phyloP scores from a whole-genome alignment of 2,113 vertebrate species.

The Mustela lutreola region DNA sequence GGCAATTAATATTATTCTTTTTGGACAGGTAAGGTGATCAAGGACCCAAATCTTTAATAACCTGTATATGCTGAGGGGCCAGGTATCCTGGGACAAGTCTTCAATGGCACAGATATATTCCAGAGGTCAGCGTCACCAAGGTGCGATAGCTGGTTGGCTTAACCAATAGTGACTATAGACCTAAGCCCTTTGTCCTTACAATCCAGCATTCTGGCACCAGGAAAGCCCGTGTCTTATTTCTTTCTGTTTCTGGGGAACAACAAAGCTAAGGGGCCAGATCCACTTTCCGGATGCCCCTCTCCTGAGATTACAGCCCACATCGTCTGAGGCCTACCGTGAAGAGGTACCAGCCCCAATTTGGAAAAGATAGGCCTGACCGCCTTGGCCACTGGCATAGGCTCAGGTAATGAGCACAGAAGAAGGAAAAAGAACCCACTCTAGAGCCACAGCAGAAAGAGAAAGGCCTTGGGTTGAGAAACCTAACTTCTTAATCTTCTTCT shows the following conservation, averaged over 20 bases:
- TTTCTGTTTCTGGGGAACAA: background rate
- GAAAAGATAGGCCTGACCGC: background rate
- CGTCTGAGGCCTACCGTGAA: background rate
- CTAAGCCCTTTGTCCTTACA: background rate
- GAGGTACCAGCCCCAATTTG: background rate
- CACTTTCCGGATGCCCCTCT: background rate
- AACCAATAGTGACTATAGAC: background rate
- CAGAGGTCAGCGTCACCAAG: background rate
- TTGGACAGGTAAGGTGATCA: background rate
- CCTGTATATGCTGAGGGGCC: background rate
- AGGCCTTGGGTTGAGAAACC: background rate
- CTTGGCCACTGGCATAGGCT: background rate
- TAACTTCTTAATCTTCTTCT: slow-evolving; percentile 25
- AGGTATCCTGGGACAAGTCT: background rate
- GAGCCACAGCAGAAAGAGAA: background rate
- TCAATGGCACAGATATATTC: background rate
- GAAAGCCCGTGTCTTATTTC: background rate
- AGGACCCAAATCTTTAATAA: slow-evolving; percentile 9
- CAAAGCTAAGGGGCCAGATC: background rate
- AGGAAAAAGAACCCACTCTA: background rate
- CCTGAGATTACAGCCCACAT: background rate
- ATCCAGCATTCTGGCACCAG: background rate
- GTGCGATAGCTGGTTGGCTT: background rate
- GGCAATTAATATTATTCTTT: background rate
- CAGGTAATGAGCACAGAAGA: background rate